Evolutionary conservation across 2,888 invertebrate species (phyloP), one percentile per base, ranked within the genome.

Genomic region (Gastracanthus pulcherrimus): DNA sequence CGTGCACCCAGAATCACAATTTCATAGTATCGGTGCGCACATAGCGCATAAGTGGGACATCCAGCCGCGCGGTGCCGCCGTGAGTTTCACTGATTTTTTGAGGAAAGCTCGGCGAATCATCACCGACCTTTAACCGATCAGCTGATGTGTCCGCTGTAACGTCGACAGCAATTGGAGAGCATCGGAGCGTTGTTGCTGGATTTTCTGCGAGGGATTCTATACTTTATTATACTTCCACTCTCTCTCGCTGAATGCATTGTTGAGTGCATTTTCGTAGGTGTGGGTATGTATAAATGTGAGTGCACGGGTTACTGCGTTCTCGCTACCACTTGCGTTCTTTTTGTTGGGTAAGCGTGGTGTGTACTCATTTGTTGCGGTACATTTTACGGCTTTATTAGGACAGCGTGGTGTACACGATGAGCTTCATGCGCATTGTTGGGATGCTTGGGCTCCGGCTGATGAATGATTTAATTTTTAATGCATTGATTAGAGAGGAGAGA

Each of bases 121-220:
- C 0, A 0, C 0, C 0, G 2, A 4, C 0, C 9, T 82, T 79
- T 74, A 26, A 29, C 19, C 76, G 72, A 82, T 82, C 82, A 82
- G 82, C 82, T 82, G 82, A 82, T 71, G 66, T 29, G 66, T 64
- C 76, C 29, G 38, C 0, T 72, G 36, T 34, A 26, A 3, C 9
- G 0, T 0, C 4, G 0, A 13, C 0, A 0, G 11, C 0, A 7
- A 45, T 69, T 80, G 67, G 80, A 5, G 4, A 16, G 5, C 2
- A 34, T 13, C 1, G 0, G 19, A 34, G 80, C 76, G 26, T 19
- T 76, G 80, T 80, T 80, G 70, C 76, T 76, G 45, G 76, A 80
- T 80, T 75, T 64, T 66, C 70, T 45, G 23, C 4, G 11, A n/a
- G 16, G 62, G 16, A 19, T 3, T 34, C 11, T 41, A 2, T n/a